Base-by-base conservation (phyloP, 2,888 invertebrate species). In the Bimastos eiseni region DNA sequence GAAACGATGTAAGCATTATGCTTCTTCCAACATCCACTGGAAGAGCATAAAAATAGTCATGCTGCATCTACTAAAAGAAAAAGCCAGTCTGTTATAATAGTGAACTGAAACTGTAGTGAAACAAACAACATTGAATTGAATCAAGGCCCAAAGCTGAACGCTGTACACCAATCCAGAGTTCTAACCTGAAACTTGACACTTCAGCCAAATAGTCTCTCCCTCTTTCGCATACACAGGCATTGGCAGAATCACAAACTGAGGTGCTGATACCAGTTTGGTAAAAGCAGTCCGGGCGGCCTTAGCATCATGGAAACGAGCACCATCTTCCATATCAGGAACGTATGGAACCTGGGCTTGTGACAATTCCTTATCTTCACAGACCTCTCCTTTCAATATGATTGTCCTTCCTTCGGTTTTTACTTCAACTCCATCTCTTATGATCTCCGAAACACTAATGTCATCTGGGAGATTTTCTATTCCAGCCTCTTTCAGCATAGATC, bases 181-280 rank as follows among this genome's bases (percentile, higher is more conserved):
- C 90, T 83, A 90, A 91, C 91, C 92, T 91, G 91, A 44, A 19
- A 92, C 91, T 86, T 70, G 90, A 89, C 92, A 92, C 13, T 89
- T 89, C 38, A 92, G 84, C 17, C 89, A 55, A 30, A 92, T 55
- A 33, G 86, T 90, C 21, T 90, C 90, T 38, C 92, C 92, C 37
- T 88, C 91, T 24, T 90, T 83, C 55, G 91, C 89, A 17, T 49
- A 84, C 17, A 90, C 89, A 30, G 92, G 89, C 41, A 90, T 36
- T n/a, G 90, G 91, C 30, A 41, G 55, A 49, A 90, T 83, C 36
- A 37, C 49, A 86, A 92, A 91, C 36, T 84, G 88, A 36, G 90
- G 91, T 15, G 88, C 91, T 86, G 90, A 89, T 36, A 90, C 92
- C 91, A n/a, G 38, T 83, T 89, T 91, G 83, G 70, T 83, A 37